Evolutionary conservation across 2,888 invertebrate genomes (phyloP), one percentile per base, ranked within the genome.

Genomic region (Nasonia oneida): DNA sequence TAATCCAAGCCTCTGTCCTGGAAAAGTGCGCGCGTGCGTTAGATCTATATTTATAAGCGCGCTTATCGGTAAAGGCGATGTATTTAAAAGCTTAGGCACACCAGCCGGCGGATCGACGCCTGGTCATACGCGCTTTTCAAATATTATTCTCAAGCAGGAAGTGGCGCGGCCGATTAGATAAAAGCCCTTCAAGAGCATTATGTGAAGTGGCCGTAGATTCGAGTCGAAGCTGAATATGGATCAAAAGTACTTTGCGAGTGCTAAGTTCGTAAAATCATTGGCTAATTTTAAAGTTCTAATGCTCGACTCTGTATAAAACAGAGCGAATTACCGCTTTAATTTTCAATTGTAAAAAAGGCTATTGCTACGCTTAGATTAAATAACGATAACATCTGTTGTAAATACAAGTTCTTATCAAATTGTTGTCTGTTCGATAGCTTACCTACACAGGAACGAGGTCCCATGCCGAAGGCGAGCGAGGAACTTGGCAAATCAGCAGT

Each of bases 371-470:
- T 8, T 47, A 12, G 47, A 47, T 47, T 47, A 47, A 8, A 42
- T 6, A 42, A 42, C 42, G 42, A 42, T 42, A 8, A 42, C 47
- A 12, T 1, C 47, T 47, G 42, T 47, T 47, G 12, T 47, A 10
- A 12, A 47, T 47, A 12, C 47, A 47, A 47, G 47, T 47, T 42
- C 47, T 47, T 12, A 12, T 33, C 12, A 37, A 76, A 76, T 29
- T 74, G 12, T 50, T n/a, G 50, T n/a, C 14, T 15, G 33, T 39
- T 61, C 29, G 29, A 29, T 29, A 37, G 79, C 89, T 86, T 57
- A 91, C 91, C 92, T 39, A 91, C 81, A 47, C 92, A 92, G 0
- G 90, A 89, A 86, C 91, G 88, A 5, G 91, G 91, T 29, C 92
- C 92, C 57, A 91, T 79, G 23, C 92, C 92, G 70, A 91, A 92